phyloP scores from a whole-genome alignment of 2,888 invertebrate genomes.

The Automeris io region DNA sequence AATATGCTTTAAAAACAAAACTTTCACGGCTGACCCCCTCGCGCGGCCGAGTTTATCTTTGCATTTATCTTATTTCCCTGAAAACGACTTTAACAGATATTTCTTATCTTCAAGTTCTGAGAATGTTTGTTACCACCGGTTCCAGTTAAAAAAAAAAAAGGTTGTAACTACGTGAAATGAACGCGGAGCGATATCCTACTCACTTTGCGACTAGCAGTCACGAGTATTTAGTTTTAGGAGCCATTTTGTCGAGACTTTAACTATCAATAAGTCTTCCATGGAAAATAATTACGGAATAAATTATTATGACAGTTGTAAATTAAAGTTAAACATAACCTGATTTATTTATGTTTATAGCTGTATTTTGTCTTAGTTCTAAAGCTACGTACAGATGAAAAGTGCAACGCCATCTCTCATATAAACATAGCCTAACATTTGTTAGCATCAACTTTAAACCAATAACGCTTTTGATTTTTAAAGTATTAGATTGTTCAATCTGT shows the following conservation, averaged over 20 bases:
- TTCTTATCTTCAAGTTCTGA: conserved; percentile 48
- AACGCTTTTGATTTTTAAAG: too few species aligned
- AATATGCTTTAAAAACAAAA: conserved; percentile 27
- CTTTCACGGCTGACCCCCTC: conserved; percentile 42
- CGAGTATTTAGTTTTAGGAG: neutral
- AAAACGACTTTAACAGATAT: conserved; percentile 46
- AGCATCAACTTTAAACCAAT: too few species aligned
- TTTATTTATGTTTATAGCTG: too few species aligned
- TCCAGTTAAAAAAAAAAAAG: conserved; percentile 19
- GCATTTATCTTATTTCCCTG: conserved; percentile 64
- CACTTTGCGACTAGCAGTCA: neutral
- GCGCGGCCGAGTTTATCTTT: conserved; percentile 45
- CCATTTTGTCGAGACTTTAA: neutral
- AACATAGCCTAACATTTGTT: too few species aligned
- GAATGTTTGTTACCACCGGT: conserved; percentile 35
- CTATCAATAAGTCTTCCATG: conserved; percentile 8
- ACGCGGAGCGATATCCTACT: neutral
- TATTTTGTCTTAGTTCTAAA: too few species aligned
- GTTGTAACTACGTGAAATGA: conserved; percentile 12
- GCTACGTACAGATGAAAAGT: too few species aligned
- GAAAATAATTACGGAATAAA: too few species aligned
- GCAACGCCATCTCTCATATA: too few species aligned
- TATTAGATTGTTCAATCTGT: too few species aligned
- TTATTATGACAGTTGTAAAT: too few species aligned
- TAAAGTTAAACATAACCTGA: too few species aligned